Percentiles rank a stretch among this genome's conserved stretches.
These are phyloP conservation scores for Beris morrisii DNA, from an alignment of 2,888 invertebrate genomes.

Conservation along the genomic window DNA sequence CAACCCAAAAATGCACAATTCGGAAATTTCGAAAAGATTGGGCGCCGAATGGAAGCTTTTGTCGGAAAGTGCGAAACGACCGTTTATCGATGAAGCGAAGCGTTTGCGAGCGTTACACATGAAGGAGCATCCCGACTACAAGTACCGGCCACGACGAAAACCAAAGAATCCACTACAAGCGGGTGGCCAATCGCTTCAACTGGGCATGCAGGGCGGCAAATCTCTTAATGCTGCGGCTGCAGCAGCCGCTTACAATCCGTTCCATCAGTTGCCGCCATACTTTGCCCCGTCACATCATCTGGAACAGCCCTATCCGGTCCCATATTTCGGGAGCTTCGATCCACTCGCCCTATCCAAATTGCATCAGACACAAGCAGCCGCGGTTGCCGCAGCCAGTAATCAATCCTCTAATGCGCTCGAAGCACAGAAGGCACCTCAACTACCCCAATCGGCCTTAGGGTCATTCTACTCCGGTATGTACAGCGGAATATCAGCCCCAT, in stretches of 20 bases:
- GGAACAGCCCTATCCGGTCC: slow-evolving; percentile 61
- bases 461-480: slow-evolving; percentile 57
- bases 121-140: slow-evolving; percentile 91
- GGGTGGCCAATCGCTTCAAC: slow-evolving; percentile 51
- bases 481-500: slow-evolving; percentile 54
- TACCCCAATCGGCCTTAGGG: slow-evolving; percentile 54
- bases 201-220: slow-evolving; percentile 43
- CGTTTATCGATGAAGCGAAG: slow-evolving; percentile 95
- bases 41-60: slow-evolving; percentile 93
- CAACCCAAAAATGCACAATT: slow-evolving; percentile 91
- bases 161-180: slow-evolving; percentile 71
- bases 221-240: slow-evolving; percentile 51
- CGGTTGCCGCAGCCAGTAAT: slow-evolving; percentile 51
- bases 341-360: slow-evolving; percentile 54
- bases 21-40: slow-evolving; percentile 86
- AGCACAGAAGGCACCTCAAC: slow-evolving; percentile 53
- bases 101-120: slow-evolving; percentile 82
- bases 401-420: slow-evolving; percentile 51
- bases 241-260: slow-evolving; percentile 63
- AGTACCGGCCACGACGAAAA: slow-evolving; percentile 83
- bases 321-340: slow-evolving; percentile 56
- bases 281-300: slow-evolving; percentile 75
- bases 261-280: slow-evolving; percentile 71
- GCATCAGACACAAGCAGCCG: slow-evolving; percentile 53
- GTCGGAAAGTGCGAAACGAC: slow-evolving; percentile 83